Conservation (phyloP, 2,113 vertebrate species). For the Macquaria ambigua region DNA sequence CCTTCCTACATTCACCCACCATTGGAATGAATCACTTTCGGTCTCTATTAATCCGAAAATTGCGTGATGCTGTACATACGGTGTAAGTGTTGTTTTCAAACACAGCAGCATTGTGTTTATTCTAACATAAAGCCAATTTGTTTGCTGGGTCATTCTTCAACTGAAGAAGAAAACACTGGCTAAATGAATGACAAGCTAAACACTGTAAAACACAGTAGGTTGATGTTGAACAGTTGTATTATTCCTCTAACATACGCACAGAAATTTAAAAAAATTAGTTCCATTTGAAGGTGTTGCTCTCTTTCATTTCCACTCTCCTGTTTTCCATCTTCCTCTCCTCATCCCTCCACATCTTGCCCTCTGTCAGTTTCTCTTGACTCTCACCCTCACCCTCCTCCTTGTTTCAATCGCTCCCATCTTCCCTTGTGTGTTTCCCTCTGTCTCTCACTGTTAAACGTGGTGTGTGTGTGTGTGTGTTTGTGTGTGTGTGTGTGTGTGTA, state of each 20-base stretch:
- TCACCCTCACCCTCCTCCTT: slow-evolving; percentile 16
- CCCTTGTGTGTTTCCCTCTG: not conserved
- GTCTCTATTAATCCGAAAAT: not conserved
- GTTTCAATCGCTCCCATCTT: slow-evolving; percentile 47
- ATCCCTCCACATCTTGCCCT: not conserved
- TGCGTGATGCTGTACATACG: not conserved
- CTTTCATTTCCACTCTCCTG: not conserved
- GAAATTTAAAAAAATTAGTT: not conserved
- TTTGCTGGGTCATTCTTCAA: not conserved
- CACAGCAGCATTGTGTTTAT: not conserved
- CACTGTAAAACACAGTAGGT: not conserved
- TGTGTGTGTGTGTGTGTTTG: slow-evolving; percentile 5
- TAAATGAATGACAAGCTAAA: not conserved
- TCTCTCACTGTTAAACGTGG: slow-evolving; percentile 43
- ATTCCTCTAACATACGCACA: not conserved
- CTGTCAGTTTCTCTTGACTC: slow-evolving; percentile 35
- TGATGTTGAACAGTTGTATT: not conserved
- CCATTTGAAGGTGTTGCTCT: not conserved
- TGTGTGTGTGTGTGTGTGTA: slow-evolving; percentile 9
- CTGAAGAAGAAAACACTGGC: not conserved
- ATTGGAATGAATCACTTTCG: not conserved
- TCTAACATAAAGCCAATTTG: not conserved
- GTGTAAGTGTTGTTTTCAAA: too few relatives aligned
- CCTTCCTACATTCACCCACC: too few relatives aligned
- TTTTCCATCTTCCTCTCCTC: not conserved